Evolutionary conservation across 2,113 vertebrate genomes (phyloP).

Genomic region (Dicrurus megarhynchus): DNA sequence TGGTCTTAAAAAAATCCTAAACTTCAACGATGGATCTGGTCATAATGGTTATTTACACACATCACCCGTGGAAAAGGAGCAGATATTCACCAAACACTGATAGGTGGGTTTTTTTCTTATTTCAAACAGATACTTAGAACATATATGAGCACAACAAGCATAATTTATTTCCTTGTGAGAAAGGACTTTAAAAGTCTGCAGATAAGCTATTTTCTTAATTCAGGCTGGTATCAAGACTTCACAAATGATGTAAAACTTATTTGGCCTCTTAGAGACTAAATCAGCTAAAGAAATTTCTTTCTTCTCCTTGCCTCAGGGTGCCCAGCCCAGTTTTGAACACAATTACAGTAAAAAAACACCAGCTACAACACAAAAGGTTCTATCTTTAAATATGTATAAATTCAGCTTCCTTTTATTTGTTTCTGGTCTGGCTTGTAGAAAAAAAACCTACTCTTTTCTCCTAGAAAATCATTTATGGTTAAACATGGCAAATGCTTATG

Average conservation of each 20-base stretch:
- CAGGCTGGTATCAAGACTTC: neutral
- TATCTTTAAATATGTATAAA: neutral
- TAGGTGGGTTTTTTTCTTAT: neutral
- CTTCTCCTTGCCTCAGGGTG: neutral
- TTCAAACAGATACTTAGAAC: neutral
- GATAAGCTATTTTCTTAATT: neutral
- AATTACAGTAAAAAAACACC: neutral
- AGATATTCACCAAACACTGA: neutral
- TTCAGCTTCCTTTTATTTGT: neutral
- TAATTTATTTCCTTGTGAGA: neutral
- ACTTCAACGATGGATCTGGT: neutral
- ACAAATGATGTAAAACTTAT: neutral
- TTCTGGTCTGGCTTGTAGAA: neutral
- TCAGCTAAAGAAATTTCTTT: conserved; percentile 27
- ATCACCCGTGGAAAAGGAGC: neutral
- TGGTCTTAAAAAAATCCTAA: neutral
- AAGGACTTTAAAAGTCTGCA: neutral
- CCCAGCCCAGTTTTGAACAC: neutral
- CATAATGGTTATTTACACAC: neutral
- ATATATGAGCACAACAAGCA: neutral
- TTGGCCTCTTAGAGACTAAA: conserved; percentile 30
- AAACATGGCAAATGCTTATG: neutral
- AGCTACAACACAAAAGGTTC: neutral
- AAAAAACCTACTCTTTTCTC: neutral
- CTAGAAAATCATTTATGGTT: neutral